Conservation (phyloP, 2,797 vertebrate species). For the Siniperca undulata region DNA sequence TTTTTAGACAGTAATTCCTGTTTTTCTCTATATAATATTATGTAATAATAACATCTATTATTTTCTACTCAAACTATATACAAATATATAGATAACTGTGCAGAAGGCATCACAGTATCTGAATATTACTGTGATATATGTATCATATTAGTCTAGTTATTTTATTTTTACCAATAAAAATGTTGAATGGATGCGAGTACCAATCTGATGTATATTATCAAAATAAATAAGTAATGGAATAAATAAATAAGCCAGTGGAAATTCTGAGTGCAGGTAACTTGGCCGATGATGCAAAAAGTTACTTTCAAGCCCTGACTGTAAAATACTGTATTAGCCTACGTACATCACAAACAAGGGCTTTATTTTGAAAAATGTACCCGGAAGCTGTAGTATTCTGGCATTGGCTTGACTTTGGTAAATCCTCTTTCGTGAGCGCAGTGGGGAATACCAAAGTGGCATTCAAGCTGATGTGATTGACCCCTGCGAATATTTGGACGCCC, state of each 20-base stretch:
- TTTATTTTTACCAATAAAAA: not conserved
- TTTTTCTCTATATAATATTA: not conserved
- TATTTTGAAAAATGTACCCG: conserved; percentile 68
- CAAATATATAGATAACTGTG: not conserved
- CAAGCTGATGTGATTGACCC: conserved; percentile 53
- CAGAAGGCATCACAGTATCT: not conserved
- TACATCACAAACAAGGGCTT: conserved; percentile 20
- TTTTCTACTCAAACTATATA: not conserved
- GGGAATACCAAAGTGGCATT: conserved; percentile 40
- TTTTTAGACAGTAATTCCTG: not conserved
- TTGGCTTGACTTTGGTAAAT: conserved; percentile 24
- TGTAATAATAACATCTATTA: not conserved
- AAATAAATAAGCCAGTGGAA: not conserved
- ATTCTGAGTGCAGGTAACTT: not conserved
- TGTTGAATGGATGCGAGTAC: not conserved
- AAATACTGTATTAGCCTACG: not conserved
- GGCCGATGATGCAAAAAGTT: too few relatives aligned
- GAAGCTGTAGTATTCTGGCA: conserved; percentile 20
- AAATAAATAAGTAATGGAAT: not conserved
- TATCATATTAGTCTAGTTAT: not conserved
- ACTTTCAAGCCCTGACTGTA: not conserved
- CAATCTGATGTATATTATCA: not conserved
- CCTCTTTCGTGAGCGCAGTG: conserved; percentile 36
- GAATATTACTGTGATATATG: not conserved
- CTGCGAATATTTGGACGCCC: conserved; percentile 39